Base-by-base conservation (phyloP, 1,140 invertebrate species). In the Aphelinus atriplicis region DNA sequence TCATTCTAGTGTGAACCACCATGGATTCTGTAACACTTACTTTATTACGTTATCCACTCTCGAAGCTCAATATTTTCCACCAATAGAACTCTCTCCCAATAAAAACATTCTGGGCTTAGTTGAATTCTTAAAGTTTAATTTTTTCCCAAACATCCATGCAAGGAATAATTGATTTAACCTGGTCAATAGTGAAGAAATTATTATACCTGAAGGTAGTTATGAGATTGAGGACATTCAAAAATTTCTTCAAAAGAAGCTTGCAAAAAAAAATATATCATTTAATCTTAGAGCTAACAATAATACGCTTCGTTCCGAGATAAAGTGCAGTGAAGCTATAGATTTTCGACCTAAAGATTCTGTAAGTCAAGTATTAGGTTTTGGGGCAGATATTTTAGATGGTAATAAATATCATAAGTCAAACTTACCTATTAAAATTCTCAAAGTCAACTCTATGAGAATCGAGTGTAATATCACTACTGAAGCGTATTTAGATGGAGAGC, bases 401-500 rank as follows among this genome's bases (percentile, higher is more conserved):
- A 56, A 56, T 10, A 56, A 10, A 9, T 10, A 9, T 56, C 55
- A 56, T 10, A 56, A n/a, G 9, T 56, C 55, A 9, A n/a, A 56
- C 26, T n/a, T 56, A 56, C 4, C 55, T 56, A n/a, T 56, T 7
- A 26, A 26, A 26, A 82, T 83, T 66, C 64, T 80, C 7, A 77
- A 79, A 62, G 71, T 80, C 3, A 78, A 81, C 50, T 45, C 71
- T 46, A 48, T 82, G 43, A 73, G 77, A 45, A 63, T 83, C 2
- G 72, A 77, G 55, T 81, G 69, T 53, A 80, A 78, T 56, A 75
- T 82, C 55, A 75, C 51, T 48, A 58, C 63, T 26, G 80, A 81
- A 51, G 78, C 80, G 7, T 86, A 80, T 69, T 79, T 73, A 9
- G 83, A 86, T 78, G 78, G 76, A 26, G 46, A 65, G 56, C 55